These are phyloP conservation scores for Pardosa pseudoannulata DNA, from an alignment of 2,888 invertebrate genomes.

Conservation along the genomic window DNA sequence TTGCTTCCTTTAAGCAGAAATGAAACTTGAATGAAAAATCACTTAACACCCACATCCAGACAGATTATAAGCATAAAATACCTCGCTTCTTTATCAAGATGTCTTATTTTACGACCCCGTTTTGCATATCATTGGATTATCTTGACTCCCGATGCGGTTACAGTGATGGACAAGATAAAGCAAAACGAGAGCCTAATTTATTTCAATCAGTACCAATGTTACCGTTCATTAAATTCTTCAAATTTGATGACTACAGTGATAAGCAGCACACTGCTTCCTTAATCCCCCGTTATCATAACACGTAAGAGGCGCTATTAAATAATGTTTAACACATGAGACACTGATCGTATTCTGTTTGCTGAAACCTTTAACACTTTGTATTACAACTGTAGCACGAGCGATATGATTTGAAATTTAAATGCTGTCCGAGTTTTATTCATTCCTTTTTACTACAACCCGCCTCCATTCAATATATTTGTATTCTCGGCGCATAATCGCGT, in stretches of 20 bases:
- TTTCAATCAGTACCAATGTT: neutral
- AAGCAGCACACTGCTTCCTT: neutral
- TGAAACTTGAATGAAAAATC: too few species aligned
- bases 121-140: too few species aligned
- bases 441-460: neutral
- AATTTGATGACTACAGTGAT: neutral
- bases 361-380: neutral
- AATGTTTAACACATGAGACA: constrained; percentile 1
- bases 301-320: neutral
- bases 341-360: neutral
- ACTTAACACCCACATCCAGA: too few species aligned
- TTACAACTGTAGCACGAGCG: neutral
- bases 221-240: neutral
- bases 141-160: too few species aligned
- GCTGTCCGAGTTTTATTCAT: neutral
- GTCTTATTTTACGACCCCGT: too few species aligned
- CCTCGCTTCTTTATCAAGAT: too few species aligned
- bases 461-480: neutral
- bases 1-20: too few species aligned
- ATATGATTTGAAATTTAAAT: constrained; percentile 15
- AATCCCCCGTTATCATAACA: neutral
- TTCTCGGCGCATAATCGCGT: neutral
- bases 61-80: too few species aligned
- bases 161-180: too few species aligned
- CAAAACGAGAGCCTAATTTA: neutral